Evolutionary conservation across 2,113 vertebrate genomes (phyloP), one percentile per base, ranked within the genome.

Genomic region (Bostrychus sinensis): DNA sequence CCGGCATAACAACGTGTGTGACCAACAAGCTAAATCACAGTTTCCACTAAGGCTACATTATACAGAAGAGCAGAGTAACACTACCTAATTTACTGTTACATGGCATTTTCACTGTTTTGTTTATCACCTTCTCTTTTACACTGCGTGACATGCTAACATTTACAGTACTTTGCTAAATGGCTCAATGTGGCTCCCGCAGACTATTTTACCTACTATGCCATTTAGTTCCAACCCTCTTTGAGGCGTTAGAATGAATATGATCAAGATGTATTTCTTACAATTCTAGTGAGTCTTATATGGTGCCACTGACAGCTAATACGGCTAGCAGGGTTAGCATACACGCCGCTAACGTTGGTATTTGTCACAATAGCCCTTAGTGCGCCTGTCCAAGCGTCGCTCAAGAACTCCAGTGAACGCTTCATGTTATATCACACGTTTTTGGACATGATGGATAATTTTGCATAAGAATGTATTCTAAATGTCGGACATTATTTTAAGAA

Each of bases 291-390:
- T 16, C 1, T 51, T 53, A 38, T 30, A 50, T 41, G 26, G 37
- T n/a, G 53, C 37, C 5, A 20, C 50, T 80, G 72, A 70, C 75
- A 75, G 32, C 41, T 3, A 42, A 30, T 0, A 2, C 39, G 23
- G 75, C 74, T 75, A 87, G 36, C 60, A 14, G n/a, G 7, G 54
- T 5, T 60, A 76, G 80, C 78, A 62, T 72, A 45, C 62, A 4
- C 13, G 28, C 14, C 54, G 81, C 84, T 88, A 78, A 46, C 54
- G 39, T 23, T 41, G 10, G 50, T 62, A 9, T 63, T 80, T 75
- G 70, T 70, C 71, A 77, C 75, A 70, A 68, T 61, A 67, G 67
- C 63, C 13, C 14, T 28, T 38, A 37, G 51, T 13, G 39, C 45
- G 19, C 48, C 16, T 57, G 23, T 28, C 3, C 55, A 4, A 39